Evolutionary conservation across 23 tunicate species (phyloP), one percentile per base, ranked within the genome.

Genomic region (Phallusia fumigata): DNA sequence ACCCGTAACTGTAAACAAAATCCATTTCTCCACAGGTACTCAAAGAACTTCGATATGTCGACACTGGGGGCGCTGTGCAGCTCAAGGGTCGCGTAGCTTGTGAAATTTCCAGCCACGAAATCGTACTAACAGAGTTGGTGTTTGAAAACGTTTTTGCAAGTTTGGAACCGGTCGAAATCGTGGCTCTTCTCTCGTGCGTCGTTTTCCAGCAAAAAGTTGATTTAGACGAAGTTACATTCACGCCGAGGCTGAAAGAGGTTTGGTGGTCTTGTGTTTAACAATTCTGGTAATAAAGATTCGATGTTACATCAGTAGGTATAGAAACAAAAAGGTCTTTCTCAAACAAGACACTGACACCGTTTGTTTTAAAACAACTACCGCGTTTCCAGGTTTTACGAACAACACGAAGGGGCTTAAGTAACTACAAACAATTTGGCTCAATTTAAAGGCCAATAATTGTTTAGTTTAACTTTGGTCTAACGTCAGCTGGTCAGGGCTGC

Each of bases 71-170:
- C 34, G 95, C 97, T 31, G 95, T 96, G 80, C 97, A 92, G 83
- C 64, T 96, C 53, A 96, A 96, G 80, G 99, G 99, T 26, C 91
- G 99, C 28, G 99, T 96, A 30, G 99, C 99, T 31, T 96, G 99
- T 77, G 97, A 96, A 80, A 86, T 96, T 19, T 83, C 95, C 18
- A 84, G 69, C 36, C 97, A 92, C 34, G 99, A 96, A 58, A 87
- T 96, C 18, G 88, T 96, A 0, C 88, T 96, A 52, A 96, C 99
- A 16, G 99, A 96, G 76, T 82, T 96, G 35, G 90, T 96, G 32
- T 94, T 96, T 73, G 93, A 95, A 73, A 94, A 95, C 76, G 91
- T 86, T 44, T 77, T 96, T 32, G 64, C 97, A 8, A 65, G 84
- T 10, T 81, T 96, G 49, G 97, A 96, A 28, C 91, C 99, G 18